Conservation (phyloP, 2,888 invertebrate species). For the Chydorus sphaericus region DNA sequence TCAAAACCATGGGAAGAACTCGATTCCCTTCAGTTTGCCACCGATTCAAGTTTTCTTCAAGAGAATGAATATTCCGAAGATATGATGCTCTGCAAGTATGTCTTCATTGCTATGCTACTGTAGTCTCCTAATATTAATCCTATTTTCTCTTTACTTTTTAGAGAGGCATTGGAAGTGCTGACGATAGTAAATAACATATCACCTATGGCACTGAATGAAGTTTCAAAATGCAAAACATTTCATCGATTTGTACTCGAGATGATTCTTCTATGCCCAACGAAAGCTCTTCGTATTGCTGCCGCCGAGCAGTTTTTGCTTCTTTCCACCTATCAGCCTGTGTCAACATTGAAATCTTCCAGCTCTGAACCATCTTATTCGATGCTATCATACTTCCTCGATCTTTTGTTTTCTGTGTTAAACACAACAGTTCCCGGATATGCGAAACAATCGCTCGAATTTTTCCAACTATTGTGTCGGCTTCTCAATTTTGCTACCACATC, state of each 20-base stretch:
- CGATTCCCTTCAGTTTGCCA: conserved; percentile 28
- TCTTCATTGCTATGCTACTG: neutral
- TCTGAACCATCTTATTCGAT: conserved; percentile 26
- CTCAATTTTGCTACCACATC: conserved; percentile 49
- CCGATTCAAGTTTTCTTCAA: conserved; percentile 21
- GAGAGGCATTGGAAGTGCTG: conserved; percentile 83
- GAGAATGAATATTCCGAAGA: conserved; percentile 14
- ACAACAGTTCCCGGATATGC: conserved; percentile 49
- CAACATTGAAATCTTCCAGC: conserved; percentile 25
- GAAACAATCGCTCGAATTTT: conserved; percentile 59
- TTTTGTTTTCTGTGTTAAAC: conserved; percentile 50
- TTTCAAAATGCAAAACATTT: conserved; percentile 71
- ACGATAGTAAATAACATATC: conserved; percentile 79
- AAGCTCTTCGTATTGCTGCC: conserved; percentile 54
- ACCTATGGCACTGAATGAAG: conserved; percentile 64
- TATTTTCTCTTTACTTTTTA: conserved; percentile 46
- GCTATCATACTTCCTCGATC: conserved; percentile 46
- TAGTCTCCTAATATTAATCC: neutral
- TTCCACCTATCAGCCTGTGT: conserved; percentile 60
- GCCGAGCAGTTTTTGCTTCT: conserved; percentile 72
- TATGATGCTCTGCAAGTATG: conserved; percentile 13
- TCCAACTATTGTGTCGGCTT: conserved; percentile 49
- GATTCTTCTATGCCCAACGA: conserved; percentile 59
- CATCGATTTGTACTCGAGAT: conserved; percentile 77
- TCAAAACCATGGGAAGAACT: conserved; percentile 41